A percentile compares a stretch with the other conserved stretches of the same genome.
phyloP scores from a whole-genome alignment of 2,797 vertebrate genomes.

The Trichosurus vulpecula region DNA sequence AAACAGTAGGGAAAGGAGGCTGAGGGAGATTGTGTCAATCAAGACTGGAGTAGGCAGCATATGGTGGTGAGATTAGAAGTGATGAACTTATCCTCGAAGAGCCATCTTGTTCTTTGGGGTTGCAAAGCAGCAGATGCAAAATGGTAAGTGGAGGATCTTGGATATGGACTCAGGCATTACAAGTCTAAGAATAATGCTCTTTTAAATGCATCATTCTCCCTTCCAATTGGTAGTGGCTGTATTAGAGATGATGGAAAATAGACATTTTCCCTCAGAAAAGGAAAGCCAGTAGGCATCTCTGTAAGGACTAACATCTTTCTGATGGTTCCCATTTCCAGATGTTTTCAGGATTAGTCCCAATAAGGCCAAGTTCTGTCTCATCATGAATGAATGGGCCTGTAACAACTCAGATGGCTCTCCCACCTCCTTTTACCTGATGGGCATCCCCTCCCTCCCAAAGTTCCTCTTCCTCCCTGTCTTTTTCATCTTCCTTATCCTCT shows the following conservation, averaged over 20 bases:
- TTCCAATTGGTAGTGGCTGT: neutral
- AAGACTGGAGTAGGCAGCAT: neutral
- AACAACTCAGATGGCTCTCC: neutral
- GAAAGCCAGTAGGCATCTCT: neutral
- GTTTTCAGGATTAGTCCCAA: neutral
- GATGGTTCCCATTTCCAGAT: constrained; percentile 4
- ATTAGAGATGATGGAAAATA: neutral
- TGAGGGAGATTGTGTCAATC: neutral
- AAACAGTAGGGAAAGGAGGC: neutral
- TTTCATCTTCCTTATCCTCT: constrained; percentile 15
- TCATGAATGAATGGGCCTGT: neutral
- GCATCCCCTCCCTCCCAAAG: constrained; percentile 21
- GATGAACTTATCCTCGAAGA: neutral
- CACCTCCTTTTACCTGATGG: constrained; percentile 10
- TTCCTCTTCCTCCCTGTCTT: constrained; percentile 16
- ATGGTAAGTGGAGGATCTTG: neutral
- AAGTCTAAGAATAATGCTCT: neutral
- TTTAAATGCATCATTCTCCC: neutral
- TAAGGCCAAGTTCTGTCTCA: neutral
- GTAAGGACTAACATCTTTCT: neutral
- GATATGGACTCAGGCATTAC: neutral
- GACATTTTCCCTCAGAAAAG: neutral
- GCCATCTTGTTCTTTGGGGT: neutral
- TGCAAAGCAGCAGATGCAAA: neutral
- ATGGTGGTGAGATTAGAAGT: neutral